A percentile compares a stretch with the other conserved stretches of the same genome.
Conservation (phyloP, 2,113 vertebrate genomes). For the Stictonetta naevosa region DNA sequence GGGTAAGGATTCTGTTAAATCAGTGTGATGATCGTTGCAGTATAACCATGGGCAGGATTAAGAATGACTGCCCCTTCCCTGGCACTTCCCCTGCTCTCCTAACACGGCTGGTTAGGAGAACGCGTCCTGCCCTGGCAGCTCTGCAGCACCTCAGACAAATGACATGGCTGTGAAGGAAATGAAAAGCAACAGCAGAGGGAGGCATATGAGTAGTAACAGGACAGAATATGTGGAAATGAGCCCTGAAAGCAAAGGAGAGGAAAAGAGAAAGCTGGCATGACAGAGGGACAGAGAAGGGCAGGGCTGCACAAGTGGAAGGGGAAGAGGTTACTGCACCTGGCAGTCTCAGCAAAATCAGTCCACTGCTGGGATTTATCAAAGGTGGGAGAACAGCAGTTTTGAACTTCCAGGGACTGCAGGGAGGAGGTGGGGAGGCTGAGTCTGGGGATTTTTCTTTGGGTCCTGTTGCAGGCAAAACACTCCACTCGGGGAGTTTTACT, state of each 20-base stretch:
- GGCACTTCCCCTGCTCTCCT: background rate
- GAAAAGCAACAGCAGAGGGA: background rate
- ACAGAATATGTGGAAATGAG: background rate
- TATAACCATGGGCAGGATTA: background rate
- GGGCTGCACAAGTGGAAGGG: accelerated
- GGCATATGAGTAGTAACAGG: background rate
- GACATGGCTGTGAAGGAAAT: background rate
- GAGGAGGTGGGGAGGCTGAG: background rate
- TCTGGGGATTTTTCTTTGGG: accelerated
- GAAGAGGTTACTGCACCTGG: background rate
- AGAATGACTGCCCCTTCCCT: background rate
- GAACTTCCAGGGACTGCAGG: background rate
- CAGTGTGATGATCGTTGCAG: background rate
- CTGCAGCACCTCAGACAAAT: background rate
- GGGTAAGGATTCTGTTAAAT: background rate
- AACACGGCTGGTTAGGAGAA: background rate
- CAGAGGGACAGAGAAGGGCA: background rate
- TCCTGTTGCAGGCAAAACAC: background rate
- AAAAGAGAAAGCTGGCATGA: background rate
- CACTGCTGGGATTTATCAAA: background rate
- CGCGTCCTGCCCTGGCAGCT: background rate
- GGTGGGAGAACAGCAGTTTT: accelerated
- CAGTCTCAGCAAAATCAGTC: background rate
- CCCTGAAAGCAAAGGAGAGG: background rate
- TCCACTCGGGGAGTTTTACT: background rate